A percentile compares a stretch with the other conserved stretches of the same genome.
These are phyloP conservation scores for Apotomis capreana DNA, from an alignment of 2,888 invertebrate species.

Conservation along the genomic window DNA sequence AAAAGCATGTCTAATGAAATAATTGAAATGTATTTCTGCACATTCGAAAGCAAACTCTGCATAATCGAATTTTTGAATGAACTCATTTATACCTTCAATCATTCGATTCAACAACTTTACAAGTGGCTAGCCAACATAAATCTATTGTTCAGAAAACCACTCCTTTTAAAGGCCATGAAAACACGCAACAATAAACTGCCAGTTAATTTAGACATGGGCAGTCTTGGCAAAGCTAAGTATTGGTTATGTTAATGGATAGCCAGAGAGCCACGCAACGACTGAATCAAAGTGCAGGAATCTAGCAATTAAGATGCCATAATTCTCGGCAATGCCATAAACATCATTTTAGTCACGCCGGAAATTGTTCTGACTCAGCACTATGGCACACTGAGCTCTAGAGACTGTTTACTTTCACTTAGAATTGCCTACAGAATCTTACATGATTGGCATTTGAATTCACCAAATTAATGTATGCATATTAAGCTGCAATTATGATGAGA, in stretches of 20 bases:
- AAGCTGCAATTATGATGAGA: neutral
- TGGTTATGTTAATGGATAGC: constrained; percentile 18
- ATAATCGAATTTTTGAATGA: too few species aligned
- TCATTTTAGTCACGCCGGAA: constrained; percentile 32
- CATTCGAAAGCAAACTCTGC: too few species aligned
- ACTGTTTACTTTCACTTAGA: constrained; percentile 33
- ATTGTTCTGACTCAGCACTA: constrained; percentile 26
- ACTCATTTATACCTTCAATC: neutral
- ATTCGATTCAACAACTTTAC: neutral
- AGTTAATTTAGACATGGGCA: neutral
- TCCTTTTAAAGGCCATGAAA: neutral
- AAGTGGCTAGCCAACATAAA: neutral
- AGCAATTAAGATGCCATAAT: constrained; percentile 28
- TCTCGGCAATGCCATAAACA: constrained; percentile 22
- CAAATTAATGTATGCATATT: constrained; percentile 8
- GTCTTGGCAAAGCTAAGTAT: constrained; percentile 12
- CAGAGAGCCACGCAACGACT: neutral
- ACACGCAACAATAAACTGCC: neutral
- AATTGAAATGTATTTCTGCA: too few species aligned
- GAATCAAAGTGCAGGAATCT: constrained; percentile 20
- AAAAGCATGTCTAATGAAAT: too few species aligned
- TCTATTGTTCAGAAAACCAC: neutral
- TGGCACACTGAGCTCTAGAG: constrained; percentile 6
- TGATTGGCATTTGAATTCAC: constrained; percentile 14
- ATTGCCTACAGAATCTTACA: constrained; percentile 8